Evolutionary conservation across 1,140 invertebrate species (phyloP), one percentile per base, ranked within the genome.

Genomic region (Drosophila nigromelanica): DNA sequence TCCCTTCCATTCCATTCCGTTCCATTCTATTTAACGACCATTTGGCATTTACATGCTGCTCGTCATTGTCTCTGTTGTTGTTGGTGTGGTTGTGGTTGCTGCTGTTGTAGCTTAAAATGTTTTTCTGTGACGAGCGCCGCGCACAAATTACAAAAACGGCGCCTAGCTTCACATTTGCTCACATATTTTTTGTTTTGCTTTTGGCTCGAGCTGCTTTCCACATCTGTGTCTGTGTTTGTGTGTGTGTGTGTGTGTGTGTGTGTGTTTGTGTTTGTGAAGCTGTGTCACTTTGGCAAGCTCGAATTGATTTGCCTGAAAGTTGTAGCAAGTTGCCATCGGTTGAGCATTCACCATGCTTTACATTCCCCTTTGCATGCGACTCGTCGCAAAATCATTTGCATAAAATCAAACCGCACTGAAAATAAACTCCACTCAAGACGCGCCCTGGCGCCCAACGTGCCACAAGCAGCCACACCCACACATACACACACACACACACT

Each of bases 331-430:
- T 37, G 30, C 42, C 39, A 15, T 21, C 40, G 56, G 51, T 54
- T 60, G 42, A 47, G 27, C 58, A 47, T 47, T 48, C 40, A 15
- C 8, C 45, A 39, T 54, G 42, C 43, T 58, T 62, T 62, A 4
- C 40, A 40, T 39, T 18, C 51, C 51, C 35, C 42, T 58, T 58
- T 21, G 42, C 58, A 48, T 21, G 47, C 37, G 54, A 70, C 61
- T 74, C 66, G 71, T 62, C 40, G 50, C 56, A 54, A 66, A 81
- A 80, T 85, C 78, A 87, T 86, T 86, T 86, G 82, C 82, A 86
- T 86, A 87, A 86, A 87, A 82, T 82, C 82, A 87, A 87, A 87
- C 80, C 82, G 71, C 71, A 87, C 70, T 80, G 71, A 81, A 86
- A 86, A 86, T 87, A 81, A 86, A 86, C 82, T 87, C 61, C 48